Base-by-base conservation (phyloP, 2,888 invertebrate genomes). In the Tanypteryx hageni region DNA sequence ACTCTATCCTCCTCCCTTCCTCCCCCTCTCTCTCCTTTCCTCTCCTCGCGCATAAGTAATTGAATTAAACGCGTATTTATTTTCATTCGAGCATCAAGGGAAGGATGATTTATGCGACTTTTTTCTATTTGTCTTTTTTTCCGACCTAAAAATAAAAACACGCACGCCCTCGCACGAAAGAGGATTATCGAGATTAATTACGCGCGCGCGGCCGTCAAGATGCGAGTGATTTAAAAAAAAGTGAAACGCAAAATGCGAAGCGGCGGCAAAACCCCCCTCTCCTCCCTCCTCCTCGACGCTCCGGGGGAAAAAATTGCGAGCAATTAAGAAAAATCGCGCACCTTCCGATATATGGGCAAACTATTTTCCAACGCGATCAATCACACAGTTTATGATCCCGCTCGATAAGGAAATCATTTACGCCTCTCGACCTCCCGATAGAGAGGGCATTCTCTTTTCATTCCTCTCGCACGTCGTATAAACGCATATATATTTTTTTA, bases 61-160 rank as follows among this genome's bases (percentile, higher is more conserved):
- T 89, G 89, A 89, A 89, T 89, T 89, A 89, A 89, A 89, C 44
- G 64, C 64, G 61, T 89, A 89, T 89, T 89, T 89, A 89, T 89
- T 89, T 89, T 89, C 89, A 64, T 64, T 64, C 89, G 58, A 31
- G 27, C 86, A 86, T 64, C 44, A 44, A 18, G 89, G 89, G 10
- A 61, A 76, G 27, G 9, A 68, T 89, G 89, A 89, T 89, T 89
- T 64, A 89, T 89, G 89, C 89, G 61, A 64, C 64, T 31, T 64
- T 89, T 89, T 64, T 31, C 89, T 61, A 76, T 64, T 64, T 16
- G 64, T 64, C 14, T 64, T 64, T n/a, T 64, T n/a, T 64, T 64
- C 64, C 64, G 16, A 16, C 27, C 76, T 27, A 76, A 76, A 76
- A 76, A 76, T 76, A 76, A 76, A 76, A 76, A 76, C 44, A 44